Evolutionary conservation across 1,140 invertebrate species (phyloP).

Genomic region (Hycleus phaleratus): DNA sequence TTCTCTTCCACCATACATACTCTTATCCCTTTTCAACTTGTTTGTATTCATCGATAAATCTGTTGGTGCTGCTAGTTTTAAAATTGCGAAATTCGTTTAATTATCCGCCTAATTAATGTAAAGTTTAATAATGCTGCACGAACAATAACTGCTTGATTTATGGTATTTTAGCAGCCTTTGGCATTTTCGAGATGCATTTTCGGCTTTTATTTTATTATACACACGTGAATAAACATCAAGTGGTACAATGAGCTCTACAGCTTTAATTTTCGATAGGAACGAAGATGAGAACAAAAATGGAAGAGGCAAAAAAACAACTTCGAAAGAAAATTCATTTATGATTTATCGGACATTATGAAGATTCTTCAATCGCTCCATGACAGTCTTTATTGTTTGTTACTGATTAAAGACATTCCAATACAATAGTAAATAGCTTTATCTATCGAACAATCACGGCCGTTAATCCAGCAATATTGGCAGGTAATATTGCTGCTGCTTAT

Average conservation of each 20-base stretch:
- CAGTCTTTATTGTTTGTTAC: too few species aligned
- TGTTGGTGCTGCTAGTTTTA: constrained; percentile 6
- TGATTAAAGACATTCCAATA: constrained; percentile 9
- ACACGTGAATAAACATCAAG: constrained; percentile 4
- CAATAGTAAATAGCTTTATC: too few species aligned
- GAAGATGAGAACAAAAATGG: too few species aligned
- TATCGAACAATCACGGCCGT: constrained; percentile 28
- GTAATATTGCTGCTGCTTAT: constrained; percentile 29
- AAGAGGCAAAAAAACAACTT: too few species aligned
- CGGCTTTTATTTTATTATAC: constrained; percentile 1
- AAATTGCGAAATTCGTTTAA: constrained; percentile 25
- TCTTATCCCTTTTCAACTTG: too few species aligned
- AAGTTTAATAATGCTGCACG: constrained; percentile 21
- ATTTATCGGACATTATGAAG: too few species aligned
- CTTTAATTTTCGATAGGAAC: too few species aligned
- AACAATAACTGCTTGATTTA: constrained; percentile 14
- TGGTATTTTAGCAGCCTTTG: neutral
- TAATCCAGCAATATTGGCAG: constrained; percentile 34
- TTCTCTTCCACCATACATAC: too few species aligned
- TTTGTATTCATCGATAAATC: too few species aligned
- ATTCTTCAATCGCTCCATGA: too few species aligned
- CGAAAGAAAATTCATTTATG: too few species aligned
- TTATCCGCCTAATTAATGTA: constrained; percentile 23
- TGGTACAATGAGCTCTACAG: neutral
- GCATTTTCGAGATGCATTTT: too few species aligned